These are phyloP conservation scores for Microcebus jonahi DNA, from an alignment of 2,113 vertebrate genomes.

Conservation along the genomic window DNA sequence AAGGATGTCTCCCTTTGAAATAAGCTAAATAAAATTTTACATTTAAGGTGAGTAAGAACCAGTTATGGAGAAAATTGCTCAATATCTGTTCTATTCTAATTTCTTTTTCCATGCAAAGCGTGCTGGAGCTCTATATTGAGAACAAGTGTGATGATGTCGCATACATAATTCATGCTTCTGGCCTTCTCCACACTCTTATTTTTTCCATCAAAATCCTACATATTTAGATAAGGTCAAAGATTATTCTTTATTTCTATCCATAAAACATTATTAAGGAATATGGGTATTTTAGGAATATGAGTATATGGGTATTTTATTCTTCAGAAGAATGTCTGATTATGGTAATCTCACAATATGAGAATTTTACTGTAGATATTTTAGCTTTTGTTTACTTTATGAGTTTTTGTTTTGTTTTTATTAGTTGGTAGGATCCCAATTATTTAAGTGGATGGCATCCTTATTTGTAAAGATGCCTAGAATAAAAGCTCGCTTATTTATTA, in stretches of 20 bases:
- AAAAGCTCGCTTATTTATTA: not conserved
- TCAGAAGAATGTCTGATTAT: conserved; percentile 41
- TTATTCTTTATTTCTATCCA: conserved; percentile 87
- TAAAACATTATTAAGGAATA: conserved; percentile 69
- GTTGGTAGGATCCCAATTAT: conserved; percentile 12
- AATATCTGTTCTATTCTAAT: conserved; percentile 93
- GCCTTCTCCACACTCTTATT: conserved; percentile 85
- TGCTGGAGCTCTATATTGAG: conserved; percentile 84
- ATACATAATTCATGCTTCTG: conserved; percentile 96
- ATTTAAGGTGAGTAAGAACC: conserved; percentile 94
- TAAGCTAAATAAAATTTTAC: conserved; percentile 94
- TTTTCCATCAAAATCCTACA: conserved; percentile 88
- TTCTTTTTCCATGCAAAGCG: conserved; percentile 89
- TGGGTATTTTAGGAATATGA: not conserved
- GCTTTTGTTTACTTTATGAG: conserved; percentile 37
- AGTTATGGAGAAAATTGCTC: conserved; percentile 95
- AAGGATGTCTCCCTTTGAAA: conserved; percentile 89
- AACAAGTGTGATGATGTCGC: conserved; percentile 89
- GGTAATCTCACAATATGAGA: not conserved
- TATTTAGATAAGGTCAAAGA: conserved; percentile 92
- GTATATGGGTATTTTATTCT: not conserved
- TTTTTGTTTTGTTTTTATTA: conserved; percentile 39
- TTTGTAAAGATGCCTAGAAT: not conserved
- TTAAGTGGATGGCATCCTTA: not conserved
- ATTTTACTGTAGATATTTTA: not conserved